phyloP scores from a whole-genome alignment of 1,140 invertebrate genomes.

The Caerostris darwini region DNA sequence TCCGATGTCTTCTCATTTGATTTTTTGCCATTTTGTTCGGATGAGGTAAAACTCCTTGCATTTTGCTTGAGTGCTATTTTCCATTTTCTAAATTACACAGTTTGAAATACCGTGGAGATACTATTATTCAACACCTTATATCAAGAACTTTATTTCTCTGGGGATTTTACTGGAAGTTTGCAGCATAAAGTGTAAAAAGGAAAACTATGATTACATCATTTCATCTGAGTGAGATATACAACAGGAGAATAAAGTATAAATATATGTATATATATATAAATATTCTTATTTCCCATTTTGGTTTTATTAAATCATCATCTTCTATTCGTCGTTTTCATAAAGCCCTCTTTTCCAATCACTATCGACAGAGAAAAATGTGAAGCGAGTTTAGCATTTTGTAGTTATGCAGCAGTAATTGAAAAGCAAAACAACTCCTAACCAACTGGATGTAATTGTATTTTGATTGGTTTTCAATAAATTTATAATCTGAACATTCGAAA shows the following conservation, averaged over 20 bases:
- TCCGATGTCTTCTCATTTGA: neutral
- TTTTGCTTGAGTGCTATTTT: neutral
- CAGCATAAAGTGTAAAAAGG: constrained; percentile 43
- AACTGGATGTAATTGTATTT: no score
- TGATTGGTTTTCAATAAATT: no score
- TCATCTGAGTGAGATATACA: constrained; percentile 22
- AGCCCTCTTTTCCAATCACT: constrained; percentile 67
- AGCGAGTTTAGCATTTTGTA: constrained; percentile 70
- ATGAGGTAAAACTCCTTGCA: neutral
- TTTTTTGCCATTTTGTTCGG: neutral
- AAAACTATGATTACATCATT: constrained; percentile 58
- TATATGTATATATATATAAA: neutral
- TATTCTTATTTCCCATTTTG: constrained; percentile 64
- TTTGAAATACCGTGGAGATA: neutral
- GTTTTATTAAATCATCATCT: constrained; percentile 72
- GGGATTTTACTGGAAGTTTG: constrained; percentile 27
- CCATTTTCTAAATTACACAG: constrained; percentile 38
- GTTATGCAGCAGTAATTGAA: neutral
- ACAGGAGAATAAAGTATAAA: neutral
- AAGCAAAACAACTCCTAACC: neutral
- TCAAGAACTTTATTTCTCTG: neutral
- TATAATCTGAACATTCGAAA: no score
- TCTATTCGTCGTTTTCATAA: constrained; percentile 62
- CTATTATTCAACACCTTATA: neutral
- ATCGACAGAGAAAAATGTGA: constrained; percentile 56